Evolutionary conservation across 2,888 invertebrate species (phyloP).

Genomic region (Agrotis ipsilon): DNA sequence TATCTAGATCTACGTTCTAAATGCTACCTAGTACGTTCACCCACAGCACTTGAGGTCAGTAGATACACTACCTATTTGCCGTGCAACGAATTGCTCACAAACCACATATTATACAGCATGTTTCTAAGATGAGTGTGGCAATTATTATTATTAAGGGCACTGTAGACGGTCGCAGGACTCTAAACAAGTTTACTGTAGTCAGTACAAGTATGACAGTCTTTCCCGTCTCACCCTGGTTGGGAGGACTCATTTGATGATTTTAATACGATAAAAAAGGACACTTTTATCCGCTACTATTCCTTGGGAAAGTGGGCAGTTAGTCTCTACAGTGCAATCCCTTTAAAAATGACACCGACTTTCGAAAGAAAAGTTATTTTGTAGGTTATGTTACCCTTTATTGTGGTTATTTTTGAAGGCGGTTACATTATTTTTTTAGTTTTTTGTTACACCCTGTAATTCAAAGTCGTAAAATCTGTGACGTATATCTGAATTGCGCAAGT

Average conservation of each 20-base stretch:
- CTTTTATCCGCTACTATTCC: too few relatives aligned
- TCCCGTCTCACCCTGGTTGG: too few relatives aligned
- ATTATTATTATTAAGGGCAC: not conserved
- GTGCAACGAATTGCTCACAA: conserved; percentile 35
- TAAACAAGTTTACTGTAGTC: too few relatives aligned
- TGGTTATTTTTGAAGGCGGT: too few relatives aligned
- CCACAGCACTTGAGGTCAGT: conserved; percentile 38
- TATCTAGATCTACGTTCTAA: conserved; percentile 22
- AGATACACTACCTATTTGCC: conserved; percentile 14
- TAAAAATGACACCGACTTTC: not conserved
- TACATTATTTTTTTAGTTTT: too few relatives aligned
- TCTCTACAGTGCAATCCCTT: not conserved
- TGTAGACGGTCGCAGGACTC: not conserved
- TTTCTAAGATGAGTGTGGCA: not conserved
- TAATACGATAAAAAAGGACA: too few relatives aligned
- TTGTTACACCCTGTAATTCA: conserved; percentile 1
- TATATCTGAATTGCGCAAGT: conserved; percentile 43
- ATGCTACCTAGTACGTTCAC: conserved; percentile 37
- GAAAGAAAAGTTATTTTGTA: too few relatives aligned
- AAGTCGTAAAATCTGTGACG: conserved; percentile 48
- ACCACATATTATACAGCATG: conserved; percentile 11
- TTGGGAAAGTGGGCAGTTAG: too few relatives aligned
- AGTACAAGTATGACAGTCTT: too few relatives aligned
- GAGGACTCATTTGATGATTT: too few relatives aligned
- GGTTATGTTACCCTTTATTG: too few relatives aligned